Evolutionary conservation across 23 tunicate species (phyloP), one percentile per base, ranked within the genome.

Genomic region (Ciona savignyi): DNA sequence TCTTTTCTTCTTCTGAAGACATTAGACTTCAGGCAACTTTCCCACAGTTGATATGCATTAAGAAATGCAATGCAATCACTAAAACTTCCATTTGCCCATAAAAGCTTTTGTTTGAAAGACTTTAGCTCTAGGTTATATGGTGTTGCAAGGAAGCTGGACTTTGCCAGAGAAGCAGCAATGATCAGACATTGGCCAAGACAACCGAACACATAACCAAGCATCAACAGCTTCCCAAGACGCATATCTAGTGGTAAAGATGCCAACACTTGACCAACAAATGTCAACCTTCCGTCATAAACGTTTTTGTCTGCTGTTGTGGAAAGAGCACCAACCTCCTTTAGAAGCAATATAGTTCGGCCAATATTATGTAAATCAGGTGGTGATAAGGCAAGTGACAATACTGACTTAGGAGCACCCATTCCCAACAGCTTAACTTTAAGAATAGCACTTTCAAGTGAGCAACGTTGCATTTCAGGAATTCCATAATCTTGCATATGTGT

Each of bases 141-240:
- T 30, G 82, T 70, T 15, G 86, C 97, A 51, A 90, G 81, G 30
- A 90, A 90, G 6, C 85, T 68, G 24, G 79, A 78, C 33, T 75
- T 78, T 15, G 90, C 79, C 31, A 90, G 70, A 60, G 90, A 63
- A 31, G 97, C 97, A 35, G 97, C 97, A 25, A n/a, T 85, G 20
- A 92, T 68, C 27, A 92, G 27, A 64, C 93, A 92, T 33, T 92
- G 75, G 25, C 74, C 66, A 22, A 85, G 48, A 42, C 92, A 92
- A 25, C 98, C 98, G 72, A 92, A 85, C 34, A 81, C 84, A 67
- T 32, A 86, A 51, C 98, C 98, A 27, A 92, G 73, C 80, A 85
- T 63, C 22, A 92, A 51, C 68, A 92, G 35, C 33, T 92, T 92
- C 4, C 92, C 98, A 28, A 85, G 35, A 29, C 77, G 74, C 87